A percentile compares a stretch with the other conserved stretches of the same genome.
Conservation (phyloP, 2,113 vertebrate genomes). For the Semnornis frantzii region DNA sequence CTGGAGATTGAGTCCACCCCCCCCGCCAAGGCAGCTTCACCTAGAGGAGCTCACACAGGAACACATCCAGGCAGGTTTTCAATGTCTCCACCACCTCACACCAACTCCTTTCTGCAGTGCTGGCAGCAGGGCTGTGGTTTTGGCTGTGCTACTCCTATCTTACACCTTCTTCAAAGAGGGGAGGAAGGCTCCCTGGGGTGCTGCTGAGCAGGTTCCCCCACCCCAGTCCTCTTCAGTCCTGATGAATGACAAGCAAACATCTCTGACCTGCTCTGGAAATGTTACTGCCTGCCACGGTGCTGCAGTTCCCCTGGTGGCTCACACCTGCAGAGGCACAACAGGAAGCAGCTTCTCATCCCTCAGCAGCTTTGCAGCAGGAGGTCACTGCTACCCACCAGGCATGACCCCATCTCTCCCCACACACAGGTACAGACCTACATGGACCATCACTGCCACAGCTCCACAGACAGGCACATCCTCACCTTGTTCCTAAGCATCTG, state of each 20-base stretch:
- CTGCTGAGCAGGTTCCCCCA: background rate
- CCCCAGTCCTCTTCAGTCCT: background rate
- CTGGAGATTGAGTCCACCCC: too few species aligned
- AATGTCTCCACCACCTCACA: too few species aligned
- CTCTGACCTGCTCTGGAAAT: background rate
- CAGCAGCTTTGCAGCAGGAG: background rate
- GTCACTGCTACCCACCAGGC: background rate
- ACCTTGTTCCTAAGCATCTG: conserved; percentile 80
- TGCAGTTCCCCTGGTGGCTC: background rate
- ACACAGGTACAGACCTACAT: conserved; percentile 79
- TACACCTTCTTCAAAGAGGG: background rate
- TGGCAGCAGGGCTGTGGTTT: background rate
- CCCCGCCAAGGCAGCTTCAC: too few species aligned
- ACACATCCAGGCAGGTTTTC: too few species aligned
- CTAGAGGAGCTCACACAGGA: too few species aligned
- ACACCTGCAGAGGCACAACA: background rate
- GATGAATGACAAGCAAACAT: background rate
- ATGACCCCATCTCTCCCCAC: background rate
- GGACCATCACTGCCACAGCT: conserved; percentile 77
- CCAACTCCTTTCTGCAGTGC: background rate
- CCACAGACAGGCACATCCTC: conserved; percentile 78
- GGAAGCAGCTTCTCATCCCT: background rate
- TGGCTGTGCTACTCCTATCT: background rate
- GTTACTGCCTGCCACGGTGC: fast-evolving
- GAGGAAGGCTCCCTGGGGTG: background rate